Conservation (phyloP, 2,797 vertebrate species). For the Helostoma temminkii region DNA sequence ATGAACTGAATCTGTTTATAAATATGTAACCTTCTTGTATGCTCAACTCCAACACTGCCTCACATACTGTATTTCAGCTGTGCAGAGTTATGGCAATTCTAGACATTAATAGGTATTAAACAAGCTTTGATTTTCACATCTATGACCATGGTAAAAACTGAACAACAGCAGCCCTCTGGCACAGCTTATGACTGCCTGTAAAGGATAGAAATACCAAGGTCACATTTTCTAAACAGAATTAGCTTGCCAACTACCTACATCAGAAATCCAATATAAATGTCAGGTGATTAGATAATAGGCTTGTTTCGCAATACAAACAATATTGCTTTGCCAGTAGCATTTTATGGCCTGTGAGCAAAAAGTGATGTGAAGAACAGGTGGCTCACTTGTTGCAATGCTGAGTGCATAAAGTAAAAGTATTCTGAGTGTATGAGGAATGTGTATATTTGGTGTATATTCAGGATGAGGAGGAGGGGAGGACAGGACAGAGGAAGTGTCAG, state of each 20-base stretch:
- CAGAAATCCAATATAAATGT: conserved; percentile 37
- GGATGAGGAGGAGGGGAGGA: background rate
- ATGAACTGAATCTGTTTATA: too few relatives aligned
- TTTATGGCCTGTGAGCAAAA: conserved; percentile 11
- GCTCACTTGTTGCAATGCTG: background rate
- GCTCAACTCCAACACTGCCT: background rate
- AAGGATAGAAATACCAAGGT: conserved; percentile 17
- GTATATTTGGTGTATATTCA: too few relatives aligned
- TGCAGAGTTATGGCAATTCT: background rate
- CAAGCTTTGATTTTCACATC: conserved; percentile 5
- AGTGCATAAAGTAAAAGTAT: background rate
- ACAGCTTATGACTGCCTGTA: conserved; percentile 18
- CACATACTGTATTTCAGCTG: background rate
- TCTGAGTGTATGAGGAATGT: too few relatives aligned
- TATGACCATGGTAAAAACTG: background rate
- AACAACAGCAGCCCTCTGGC: background rate
- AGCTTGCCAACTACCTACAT: conserved; percentile 13
- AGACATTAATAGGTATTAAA: conserved; percentile 15
- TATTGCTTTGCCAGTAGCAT: conserved; percentile 1
- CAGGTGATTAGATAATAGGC: conserved; percentile 32
- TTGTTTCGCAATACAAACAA: conserved; percentile 31
- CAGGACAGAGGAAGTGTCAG: background rate
- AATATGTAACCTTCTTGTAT: too few relatives aligned
- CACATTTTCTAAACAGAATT: conserved; percentile 27
- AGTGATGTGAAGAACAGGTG: background rate